phyloP scores from a whole-genome alignment of 1,140 invertebrate species.

The Temnothorax nylanderi region DNA sequence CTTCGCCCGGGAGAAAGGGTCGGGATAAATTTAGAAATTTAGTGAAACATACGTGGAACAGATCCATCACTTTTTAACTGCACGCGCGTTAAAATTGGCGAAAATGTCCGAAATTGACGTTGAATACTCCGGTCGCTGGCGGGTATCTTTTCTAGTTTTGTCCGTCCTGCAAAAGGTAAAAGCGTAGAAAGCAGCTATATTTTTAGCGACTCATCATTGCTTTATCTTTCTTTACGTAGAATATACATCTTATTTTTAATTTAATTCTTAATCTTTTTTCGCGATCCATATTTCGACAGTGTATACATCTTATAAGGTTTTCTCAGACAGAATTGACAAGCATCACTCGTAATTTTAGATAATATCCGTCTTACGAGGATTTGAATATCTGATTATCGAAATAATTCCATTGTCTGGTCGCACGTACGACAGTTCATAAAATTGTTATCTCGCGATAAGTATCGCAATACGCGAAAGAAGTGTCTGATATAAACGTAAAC shows the following conservation, averaged over 20 bases:
- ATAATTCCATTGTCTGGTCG: too few relatives aligned
- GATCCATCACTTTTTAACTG: not conserved
- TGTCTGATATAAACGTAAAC: not conserved
- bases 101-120: constrained; percentile 15
- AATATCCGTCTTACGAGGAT: not conserved
- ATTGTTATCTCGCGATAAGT: not conserved
- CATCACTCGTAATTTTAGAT: not conserved
- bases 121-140: not conserved
- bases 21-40: not conserved
- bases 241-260: not conserved
- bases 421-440: not conserved
- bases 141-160: not conserved
- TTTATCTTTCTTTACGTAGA: not conserved
- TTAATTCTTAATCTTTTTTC: constrained; percentile 15
- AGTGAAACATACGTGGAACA: not conserved
- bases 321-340: not conserved
- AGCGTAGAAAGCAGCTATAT: not conserved
- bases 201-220: not conserved
- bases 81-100: not conserved
- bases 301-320: not conserved
- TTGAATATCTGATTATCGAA: not conserved
- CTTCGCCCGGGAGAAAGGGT: not conserved
- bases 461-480: not conserved
- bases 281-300: not conserved
- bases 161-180: not conserved